Evolutionary conservation across 2,888 invertebrate genomes (phyloP).

Genomic region (Slavum lentiscoides): DNA sequence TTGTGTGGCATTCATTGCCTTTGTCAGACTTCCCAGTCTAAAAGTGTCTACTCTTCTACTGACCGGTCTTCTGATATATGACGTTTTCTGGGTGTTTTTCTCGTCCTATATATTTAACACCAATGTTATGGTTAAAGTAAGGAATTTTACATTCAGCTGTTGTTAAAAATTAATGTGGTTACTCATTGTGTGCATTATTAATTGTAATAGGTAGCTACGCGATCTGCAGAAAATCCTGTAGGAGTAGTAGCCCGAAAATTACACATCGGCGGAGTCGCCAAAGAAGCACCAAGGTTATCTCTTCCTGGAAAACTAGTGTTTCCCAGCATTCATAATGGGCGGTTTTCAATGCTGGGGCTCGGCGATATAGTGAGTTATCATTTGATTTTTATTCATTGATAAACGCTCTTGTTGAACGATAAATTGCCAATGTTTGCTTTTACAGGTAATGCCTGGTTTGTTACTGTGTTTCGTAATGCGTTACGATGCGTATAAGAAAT

Average conservation of each 20-base stretch:
- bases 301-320: slow-evolving; percentile 96
- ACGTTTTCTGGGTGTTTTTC: slow-evolving; percentile 99
- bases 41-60: slow-evolving; percentile 93
- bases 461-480: slow-evolving; percentile 93
- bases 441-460: slow-evolving; percentile 89
- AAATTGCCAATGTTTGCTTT: slow-evolving; percentile 36
- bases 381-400: slow-evolving; percentile 20
- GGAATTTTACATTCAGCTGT: slow-evolving; percentile 58
- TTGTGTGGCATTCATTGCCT: slow-evolving; percentile 96
- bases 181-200: not conserved
- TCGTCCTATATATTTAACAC: slow-evolving; percentile 98
- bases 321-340: slow-evolving; percentile 95
- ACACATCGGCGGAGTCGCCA: slow-evolving; percentile 85
- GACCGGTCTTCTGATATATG: slow-evolving; percentile 90
- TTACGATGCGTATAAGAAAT: slow-evolving; percentile 96
- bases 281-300: slow-evolving; percentile 92
- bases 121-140: slow-evolving; percentile 97
- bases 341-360: slow-evolving; percentile 87
- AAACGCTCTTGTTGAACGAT: not conserved
- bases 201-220: slow-evolving; percentile 69
- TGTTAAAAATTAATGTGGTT: not conserved
- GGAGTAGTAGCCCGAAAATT: slow-evolving; percentile 90
- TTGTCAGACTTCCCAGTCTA: slow-evolving; percentile 91
- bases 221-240: slow-evolving; percentile 90
- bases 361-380: slow-evolving; percentile 65